Conservation (phyloP, 2,797 vertebrate genomes). For the Acrossocheilus fasciatus region DNA sequence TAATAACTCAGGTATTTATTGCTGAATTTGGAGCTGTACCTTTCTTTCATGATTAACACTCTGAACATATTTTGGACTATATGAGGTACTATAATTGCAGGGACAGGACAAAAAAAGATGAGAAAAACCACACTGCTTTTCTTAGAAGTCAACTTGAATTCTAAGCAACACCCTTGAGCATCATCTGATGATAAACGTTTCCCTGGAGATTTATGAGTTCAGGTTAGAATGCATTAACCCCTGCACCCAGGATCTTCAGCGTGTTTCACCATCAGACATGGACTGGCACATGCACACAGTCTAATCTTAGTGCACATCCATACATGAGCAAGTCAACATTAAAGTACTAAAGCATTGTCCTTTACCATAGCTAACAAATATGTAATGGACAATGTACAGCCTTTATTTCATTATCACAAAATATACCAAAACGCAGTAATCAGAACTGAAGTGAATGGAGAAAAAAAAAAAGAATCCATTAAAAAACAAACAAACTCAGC, state of each 20-base stretch:
- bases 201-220: constrained; percentile 36
- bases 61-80: neutral
- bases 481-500: neutral
- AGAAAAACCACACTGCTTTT: neutral
- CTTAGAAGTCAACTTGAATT: constrained; percentile 25
- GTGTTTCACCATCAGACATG: neutral
- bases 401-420: neutral
- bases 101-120: neutral
- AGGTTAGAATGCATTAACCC: constrained; percentile 58
- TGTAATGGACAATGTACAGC: neutral
- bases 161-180: neutral
- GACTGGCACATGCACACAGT: neutral
- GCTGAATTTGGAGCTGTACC: neutral
- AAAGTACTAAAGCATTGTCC: neutral
- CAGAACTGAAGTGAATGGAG: neutral
- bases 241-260: constrained; percentile 45
- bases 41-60: neutral
- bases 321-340: neutral
- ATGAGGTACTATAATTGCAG: neutral
- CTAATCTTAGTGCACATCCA: neutral
- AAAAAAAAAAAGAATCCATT: neutral
- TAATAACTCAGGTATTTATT: constrained; percentile 6
- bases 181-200: constrained; percentile 40
- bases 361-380: neutral
- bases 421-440: neutral